Conservation (phyloP, 2,113 vertebrate genomes). For the Lycaon pictus region DNA sequence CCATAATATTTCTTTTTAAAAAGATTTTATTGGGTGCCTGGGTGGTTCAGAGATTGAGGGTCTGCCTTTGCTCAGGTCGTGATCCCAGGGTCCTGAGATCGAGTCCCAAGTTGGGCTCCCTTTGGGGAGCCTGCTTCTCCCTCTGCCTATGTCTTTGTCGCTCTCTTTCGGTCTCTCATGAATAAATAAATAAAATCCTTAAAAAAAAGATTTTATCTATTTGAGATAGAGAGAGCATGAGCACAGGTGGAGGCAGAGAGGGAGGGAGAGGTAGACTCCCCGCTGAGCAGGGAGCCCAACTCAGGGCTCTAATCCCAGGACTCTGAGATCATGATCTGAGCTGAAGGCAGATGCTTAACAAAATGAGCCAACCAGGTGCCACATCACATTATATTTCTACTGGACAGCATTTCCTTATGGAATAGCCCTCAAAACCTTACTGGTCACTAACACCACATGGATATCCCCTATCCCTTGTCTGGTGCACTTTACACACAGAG, state of each 20-base stretch:
- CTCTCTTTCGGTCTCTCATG: no score
- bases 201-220: not conserved
- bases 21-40: no score
- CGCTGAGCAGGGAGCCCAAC: not conserved
- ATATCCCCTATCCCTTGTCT: not conserved
- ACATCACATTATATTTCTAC: not conserved
- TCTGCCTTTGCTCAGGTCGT: no score
- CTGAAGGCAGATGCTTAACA: not conserved
- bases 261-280: not conserved
- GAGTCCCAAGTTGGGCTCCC: no score
- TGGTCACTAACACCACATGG: not conserved
- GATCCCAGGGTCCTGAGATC: no score
- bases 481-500: not conserved
- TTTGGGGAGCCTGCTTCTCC: no score
- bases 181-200: no score
- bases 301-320: not conserved
- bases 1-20: no score
- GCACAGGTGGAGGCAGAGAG: not conserved
- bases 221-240: not conserved
- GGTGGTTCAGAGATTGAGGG: no score
- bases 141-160: no score
- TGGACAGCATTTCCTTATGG: not conserved
- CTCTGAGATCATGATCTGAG: not conserved
- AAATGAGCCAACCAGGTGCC: not conserved
- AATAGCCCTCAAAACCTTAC: not conserved